Base-by-base conservation (phyloP, 53 echinoderm and acorn worm genomes). In the Henricia sp. region DNA sequence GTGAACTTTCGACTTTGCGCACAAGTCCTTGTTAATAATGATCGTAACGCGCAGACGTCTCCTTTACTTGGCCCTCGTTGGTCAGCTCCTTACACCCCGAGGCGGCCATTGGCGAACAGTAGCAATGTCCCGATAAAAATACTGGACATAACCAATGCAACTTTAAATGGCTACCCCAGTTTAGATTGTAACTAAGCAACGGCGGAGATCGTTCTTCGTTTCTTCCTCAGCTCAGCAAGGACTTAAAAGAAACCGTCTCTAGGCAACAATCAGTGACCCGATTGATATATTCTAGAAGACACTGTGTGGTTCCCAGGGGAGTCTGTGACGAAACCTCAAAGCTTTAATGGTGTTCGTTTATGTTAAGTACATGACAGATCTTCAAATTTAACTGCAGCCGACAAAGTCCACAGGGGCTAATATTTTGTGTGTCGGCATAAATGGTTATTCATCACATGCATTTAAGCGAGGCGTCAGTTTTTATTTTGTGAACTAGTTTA, bases 51-150 rank as follows among this genome's bases (percentile, higher is more conserved):
- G 73, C 73, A 53, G 73, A 54, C 73, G n/a, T 19, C 35, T 33
- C 35, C 35, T 24, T 52, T 53, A 21, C 55, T 26, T 11, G 73
- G 16, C 55, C 13, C 55, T 73, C 53, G 55, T 73, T 73, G 73
- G 73, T 55, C 11, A 55, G 27, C 34, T 16, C 20, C 29, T 29
- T 35, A 17, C 55, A 14, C 11, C 36, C 21, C 21, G 8, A 20
- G 73, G 36, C 73, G 11, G 37, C 55, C 55, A 73, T 52, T 73
- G 73, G 73, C 52, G 35, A 19, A 35, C 53, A 36, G 73, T 54
- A 14, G 20, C 30, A 14, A 29, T 32, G 1, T 60, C 13, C 33
- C 10, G 24, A 1, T 23, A 56, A 56, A 25, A 28, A 23, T 56
- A 56, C 17, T 56, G 57, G 9, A 19, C 26, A 9, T 13, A 9